Evolutionary conservation across 1,140 invertebrate genomes (phyloP).

Genomic region (Bombus confusus): DNA sequence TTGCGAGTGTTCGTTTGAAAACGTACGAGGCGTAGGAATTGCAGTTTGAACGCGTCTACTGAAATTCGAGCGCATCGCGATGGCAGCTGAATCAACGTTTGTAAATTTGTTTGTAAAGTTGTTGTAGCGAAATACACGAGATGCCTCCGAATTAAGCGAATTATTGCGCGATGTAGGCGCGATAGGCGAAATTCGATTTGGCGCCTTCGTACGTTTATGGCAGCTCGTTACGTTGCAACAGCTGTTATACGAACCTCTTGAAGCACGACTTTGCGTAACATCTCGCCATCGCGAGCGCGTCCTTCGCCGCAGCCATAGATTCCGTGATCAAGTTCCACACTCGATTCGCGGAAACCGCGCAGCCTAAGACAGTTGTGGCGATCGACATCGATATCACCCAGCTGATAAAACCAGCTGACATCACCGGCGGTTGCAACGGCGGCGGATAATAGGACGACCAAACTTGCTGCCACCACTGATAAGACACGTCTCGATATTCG

Average conservation of each 20-base stretch:
- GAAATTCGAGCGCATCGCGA: neutral
- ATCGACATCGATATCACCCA: constrained; percentile 76
- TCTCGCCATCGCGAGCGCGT: neutral
- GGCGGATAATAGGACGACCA: constrained; percentile 76
- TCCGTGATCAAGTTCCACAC: constrained; percentile 35
- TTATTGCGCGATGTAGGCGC: no score
- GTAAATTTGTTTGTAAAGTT: neutral
- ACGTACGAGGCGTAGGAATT: no score
- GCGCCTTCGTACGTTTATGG: no score
- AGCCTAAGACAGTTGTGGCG: constrained; percentile 56
- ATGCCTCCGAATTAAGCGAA: no score
- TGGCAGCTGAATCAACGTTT: neutral
- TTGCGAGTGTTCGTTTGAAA: no score
- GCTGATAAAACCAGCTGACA: constrained; percentile 76
- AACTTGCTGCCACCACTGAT: constrained; percentile 77
- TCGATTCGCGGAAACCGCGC: constrained; percentile 55
- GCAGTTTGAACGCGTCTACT: neutral
- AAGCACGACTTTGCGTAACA: constrained; percentile 4
- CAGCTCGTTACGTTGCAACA: neutral
- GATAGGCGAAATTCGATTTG: no score
- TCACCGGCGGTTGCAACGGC: constrained; percentile 59
- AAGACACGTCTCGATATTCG: constrained; percentile 63
- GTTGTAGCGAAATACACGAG: no score
- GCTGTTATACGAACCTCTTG: constrained; percentile 47
- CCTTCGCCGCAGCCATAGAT: neutral